A percentile compares a stretch with the other conserved stretches of the same genome.
Evolutionary conservation across 2,113 vertebrate genomes (phyloP).

Genomic region (Aptenodytes patagonicus): DNA sequence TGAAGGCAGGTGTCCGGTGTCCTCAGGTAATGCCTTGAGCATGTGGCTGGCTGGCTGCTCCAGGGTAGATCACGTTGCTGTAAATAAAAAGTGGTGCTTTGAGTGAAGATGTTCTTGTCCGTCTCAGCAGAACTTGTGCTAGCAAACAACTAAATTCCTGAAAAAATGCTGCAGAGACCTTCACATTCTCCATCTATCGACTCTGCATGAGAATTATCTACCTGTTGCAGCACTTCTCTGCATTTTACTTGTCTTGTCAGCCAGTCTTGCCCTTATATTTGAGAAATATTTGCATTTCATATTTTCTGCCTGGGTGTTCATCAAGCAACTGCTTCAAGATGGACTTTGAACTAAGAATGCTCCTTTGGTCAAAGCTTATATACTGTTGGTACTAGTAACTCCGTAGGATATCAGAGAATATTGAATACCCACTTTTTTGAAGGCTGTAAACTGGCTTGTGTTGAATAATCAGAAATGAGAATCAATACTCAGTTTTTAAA

Average conservation of each 20-base stretch:
- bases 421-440: background rate
- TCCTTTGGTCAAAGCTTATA: background rate
- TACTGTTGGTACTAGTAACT: background rate
- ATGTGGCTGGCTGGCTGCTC: background rate
- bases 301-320: background rate
- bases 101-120: background rate
- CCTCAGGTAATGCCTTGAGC: background rate
- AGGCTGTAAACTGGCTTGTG: background rate
- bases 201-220: background rate
- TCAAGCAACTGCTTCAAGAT: background rate
- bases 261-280: background rate
- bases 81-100: background rate
- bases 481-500: background rate
- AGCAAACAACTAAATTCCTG: background rate
- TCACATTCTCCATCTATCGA: background rate
- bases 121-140: background rate
- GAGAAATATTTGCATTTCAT: background rate
- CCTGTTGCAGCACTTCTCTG: background rate
- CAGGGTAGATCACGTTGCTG: background rate
- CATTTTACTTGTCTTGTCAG: background rate
- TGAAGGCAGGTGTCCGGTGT: background rate
- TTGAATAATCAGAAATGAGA: background rate
- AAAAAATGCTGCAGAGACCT: background rate
- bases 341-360: background rate
- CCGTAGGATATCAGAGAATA: background rate